Evolutionary conservation across 2,113 vertebrate species (phyloP).

Genomic region (Cariama cristata): DNA sequence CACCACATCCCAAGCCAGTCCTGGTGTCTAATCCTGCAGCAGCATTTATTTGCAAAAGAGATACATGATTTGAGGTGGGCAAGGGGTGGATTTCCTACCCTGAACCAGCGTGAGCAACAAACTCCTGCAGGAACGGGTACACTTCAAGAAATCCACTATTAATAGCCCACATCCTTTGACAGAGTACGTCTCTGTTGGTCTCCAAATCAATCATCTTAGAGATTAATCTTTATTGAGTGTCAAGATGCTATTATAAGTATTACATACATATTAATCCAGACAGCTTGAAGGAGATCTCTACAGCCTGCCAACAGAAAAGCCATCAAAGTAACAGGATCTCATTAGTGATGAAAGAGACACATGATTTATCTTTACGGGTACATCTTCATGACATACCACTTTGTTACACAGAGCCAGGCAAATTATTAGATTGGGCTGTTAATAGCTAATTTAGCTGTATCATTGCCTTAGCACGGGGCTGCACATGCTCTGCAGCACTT

Average conservation of each 20-base stretch:
- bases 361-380: constrained; percentile 8
- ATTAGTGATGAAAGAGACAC: not conserved
- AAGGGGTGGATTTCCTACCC: not conserved
- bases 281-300: not conserved
- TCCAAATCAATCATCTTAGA: not conserved
- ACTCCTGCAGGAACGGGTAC: not conserved
- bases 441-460: not conserved
- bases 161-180: not conserved
- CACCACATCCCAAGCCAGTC: fast-evolving
- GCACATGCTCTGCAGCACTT: not conserved
- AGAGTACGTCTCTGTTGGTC: not conserved
- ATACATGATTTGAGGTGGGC: not conserved
- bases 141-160: not conserved
- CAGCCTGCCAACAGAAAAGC: constrained; percentile 22
- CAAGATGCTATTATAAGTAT: not conserved
- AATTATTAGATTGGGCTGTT: not conserved
- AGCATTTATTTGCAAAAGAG: not conserved
- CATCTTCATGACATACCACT: not conserved
- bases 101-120: fast-evolving
- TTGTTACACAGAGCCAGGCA: not conserved
- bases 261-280: not conserved
- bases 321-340: not conserved
- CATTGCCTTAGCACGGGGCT: not conserved
- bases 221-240: not conserved
- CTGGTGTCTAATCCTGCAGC: not conserved